A percentile compares a stretch with the other conserved stretches of the same genome.
Conservation (phyloP, 1,140 invertebrate species). For the Dendrolimus punctatus region DNA sequence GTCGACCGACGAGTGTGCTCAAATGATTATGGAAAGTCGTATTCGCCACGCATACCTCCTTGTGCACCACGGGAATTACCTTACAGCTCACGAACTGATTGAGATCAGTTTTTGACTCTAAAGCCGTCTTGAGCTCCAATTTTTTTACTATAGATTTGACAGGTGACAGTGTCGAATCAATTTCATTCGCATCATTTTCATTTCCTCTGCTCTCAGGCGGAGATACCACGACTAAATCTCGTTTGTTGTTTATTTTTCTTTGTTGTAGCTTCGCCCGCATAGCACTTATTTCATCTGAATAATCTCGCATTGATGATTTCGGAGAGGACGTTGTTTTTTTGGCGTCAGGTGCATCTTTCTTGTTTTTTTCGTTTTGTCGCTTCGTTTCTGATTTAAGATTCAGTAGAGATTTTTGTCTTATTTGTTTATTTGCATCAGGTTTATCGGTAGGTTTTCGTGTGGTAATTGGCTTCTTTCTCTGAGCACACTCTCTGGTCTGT, state of each 20-base stretch:
- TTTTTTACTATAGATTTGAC: slow-evolving; percentile 68
- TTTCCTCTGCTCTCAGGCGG: slow-evolving; percentile 40
- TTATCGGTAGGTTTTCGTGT: slow-evolving; percentile 46
- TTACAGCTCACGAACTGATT: slow-evolving; percentile 59
- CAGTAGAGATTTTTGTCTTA: slow-evolving; percentile 57
- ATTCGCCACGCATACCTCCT: slow-evolving; percentile 59
- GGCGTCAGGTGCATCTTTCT: slow-evolving; percentile 43
- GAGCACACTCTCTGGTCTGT: slow-evolving; percentile 70
- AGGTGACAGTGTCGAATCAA: slow-evolving; percentile 53
- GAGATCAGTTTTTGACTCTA: slow-evolving; percentile 51
- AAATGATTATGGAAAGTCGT: slow-evolving; percentile 64
- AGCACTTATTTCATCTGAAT: slow-evolving; percentile 65
- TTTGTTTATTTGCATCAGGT: slow-evolving; percentile 47
- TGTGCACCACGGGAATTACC: slow-evolving; percentile 61
- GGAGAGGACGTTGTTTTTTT: slow-evolving; percentile 47
- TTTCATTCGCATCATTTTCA: slow-evolving; percentile 43
- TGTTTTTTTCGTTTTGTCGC: slow-evolving; percentile 50
- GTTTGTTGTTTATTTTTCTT: slow-evolving; percentile 60
- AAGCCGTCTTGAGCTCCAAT: slow-evolving; percentile 60
- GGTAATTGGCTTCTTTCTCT: slow-evolving; percentile 58
- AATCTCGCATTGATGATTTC: slow-evolving; percentile 52
- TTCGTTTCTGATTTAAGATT: slow-evolving; percentile 51
- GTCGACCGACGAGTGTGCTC: slow-evolving; percentile 64
- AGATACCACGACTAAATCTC: slow-evolving; percentile 30
- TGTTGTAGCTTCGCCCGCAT: slow-evolving; percentile 65